phyloP scores from a whole-genome alignment of 2,113 vertebrate genomes.

The Gallinago paraguaiae region DNA sequence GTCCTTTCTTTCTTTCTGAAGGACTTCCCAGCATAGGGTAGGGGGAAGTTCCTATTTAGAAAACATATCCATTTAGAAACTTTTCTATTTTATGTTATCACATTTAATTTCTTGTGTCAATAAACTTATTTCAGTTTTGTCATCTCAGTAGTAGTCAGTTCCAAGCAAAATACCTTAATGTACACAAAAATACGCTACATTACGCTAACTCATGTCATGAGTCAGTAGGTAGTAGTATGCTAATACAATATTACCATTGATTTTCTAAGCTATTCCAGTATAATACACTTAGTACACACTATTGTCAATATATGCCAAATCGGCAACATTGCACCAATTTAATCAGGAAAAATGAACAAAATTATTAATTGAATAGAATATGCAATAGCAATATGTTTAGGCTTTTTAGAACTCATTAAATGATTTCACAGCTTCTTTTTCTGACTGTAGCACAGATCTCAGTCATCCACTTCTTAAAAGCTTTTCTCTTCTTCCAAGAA shows the following conservation, averaged over 20 bases:
- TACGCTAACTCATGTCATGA: slow-evolving; percentile 27
- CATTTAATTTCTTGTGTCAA: background rate
- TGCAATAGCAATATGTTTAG: background rate
- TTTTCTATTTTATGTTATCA: background rate
- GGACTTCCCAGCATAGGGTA: background rate
- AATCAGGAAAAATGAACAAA: slow-evolving; percentile 57
- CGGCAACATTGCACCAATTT: slow-evolving; percentile 4
- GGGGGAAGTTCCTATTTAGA: background rate
- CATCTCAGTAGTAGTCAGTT: background rate
- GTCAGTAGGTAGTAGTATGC: slow-evolving; percentile 13
- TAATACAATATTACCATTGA: slow-evolving; percentile 59
- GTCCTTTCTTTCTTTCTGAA: background rate
- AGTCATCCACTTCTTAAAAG: background rate
- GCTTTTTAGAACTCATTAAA: background rate
- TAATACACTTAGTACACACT: slow-evolving; percentile 55
- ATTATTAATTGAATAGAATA: slow-evolving; percentile 33
- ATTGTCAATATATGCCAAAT: slow-evolving; percentile 43
- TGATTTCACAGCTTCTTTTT: background rate
- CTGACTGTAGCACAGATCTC: background rate
- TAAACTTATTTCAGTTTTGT: background rate
- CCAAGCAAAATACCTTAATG: background rate
- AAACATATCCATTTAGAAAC: background rate
- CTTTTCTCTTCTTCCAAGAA: background rate
- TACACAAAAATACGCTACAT: slow-evolving; percentile 51
- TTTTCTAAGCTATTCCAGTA: slow-evolving; percentile 46